Conservation (phyloP, 2,888 invertebrate genomes). For the Latrodectus hesperus region DNA sequence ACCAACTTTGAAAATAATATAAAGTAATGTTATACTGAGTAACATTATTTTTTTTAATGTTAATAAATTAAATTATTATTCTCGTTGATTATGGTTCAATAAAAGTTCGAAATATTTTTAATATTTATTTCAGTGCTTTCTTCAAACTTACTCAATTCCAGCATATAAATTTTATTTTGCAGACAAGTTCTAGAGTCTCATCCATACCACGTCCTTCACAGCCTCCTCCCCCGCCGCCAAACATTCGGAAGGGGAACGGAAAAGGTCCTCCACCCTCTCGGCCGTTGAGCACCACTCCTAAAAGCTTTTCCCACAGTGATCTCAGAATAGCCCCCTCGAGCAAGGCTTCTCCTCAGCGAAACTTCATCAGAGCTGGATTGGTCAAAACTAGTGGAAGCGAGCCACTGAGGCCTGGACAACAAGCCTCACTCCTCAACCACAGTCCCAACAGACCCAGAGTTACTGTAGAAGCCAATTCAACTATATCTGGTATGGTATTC, state of each 20-base stretch:
- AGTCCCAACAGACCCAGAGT: not conserved
- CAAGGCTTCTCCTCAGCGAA: not conserved
- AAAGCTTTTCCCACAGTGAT: constrained; percentile 56
- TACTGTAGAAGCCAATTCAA: not conserved
- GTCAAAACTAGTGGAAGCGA: constrained; percentile 8
- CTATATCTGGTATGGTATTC: constrained; percentile 17
- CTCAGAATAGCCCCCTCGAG: constrained; percentile 18
- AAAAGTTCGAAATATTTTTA: no score
- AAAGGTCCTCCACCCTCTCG: constrained; percentile 54
- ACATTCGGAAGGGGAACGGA: not conserved
- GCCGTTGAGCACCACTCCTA: constrained; percentile 42
- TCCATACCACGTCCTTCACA: constrained; percentile 53
- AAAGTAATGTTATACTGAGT: no score
- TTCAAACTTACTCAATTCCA: no score
- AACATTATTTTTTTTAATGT: no score
- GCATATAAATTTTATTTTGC: not conserved
- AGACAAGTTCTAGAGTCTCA: constrained; percentile 25
- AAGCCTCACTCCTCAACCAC: not conserved
- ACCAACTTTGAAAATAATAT: no score
- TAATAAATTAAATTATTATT: no score
- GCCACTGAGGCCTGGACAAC: constrained; percentile 19
- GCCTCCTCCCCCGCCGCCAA: constrained; percentile 53
- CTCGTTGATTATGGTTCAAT: no score
- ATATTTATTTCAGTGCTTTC: no score
- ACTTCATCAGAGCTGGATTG: constrained; percentile 12